A percentile compares a stretch with the other conserved stretches of the same genome.
Evolutionary conservation across 2,113 vertebrate genomes (phyloP).

Genomic region (Ceyx margarethae): DNA sequence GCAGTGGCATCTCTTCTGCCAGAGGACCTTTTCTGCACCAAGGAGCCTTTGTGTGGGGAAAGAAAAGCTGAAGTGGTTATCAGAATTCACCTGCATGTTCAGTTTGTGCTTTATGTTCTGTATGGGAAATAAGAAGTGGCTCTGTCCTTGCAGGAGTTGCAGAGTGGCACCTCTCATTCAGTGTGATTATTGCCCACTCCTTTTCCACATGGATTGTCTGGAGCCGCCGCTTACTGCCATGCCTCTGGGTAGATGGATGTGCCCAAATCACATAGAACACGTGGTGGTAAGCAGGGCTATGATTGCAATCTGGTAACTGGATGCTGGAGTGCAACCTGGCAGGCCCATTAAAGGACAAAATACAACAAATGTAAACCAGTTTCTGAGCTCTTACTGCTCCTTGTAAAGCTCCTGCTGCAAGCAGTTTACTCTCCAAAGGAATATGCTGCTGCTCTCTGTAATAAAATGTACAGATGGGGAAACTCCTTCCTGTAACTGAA

Average conservation of each 20-base stretch:
- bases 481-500: constrained; percentile 53
- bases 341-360: constrained; percentile 61
- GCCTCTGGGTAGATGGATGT: constrained; percentile 98
- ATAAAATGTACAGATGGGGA: constrained; percentile 35
- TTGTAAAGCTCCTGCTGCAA: constrained; percentile 62
- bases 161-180: constrained; percentile 94
- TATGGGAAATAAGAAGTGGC: not conserved
- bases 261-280: constrained; percentile 96
- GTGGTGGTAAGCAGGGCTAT: constrained; percentile 84
- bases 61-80: not conserved
- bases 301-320: constrained; percentile 30
- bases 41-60: not conserved
- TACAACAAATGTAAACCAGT: constrained; percentile 52
- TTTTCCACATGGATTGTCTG: constrained; percentile 99
- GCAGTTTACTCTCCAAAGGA: not conserved
- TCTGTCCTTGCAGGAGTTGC: constrained; percentile 85
- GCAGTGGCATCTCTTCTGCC: not conserved
- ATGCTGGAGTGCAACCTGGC: constrained; percentile 55
- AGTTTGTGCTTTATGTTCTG: not conserved
- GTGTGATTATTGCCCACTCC: constrained; percentile 96
- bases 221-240: constrained; percentile 96
- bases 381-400: constrained; percentile 27
- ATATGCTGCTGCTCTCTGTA: constrained; percentile 43
- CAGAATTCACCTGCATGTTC: not conserved
- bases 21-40: not conserved